These are phyloP conservation scores for Eristalis pertinax DNA, from an alignment of 2,888 invertebrate species.

Conservation along the genomic window DNA sequence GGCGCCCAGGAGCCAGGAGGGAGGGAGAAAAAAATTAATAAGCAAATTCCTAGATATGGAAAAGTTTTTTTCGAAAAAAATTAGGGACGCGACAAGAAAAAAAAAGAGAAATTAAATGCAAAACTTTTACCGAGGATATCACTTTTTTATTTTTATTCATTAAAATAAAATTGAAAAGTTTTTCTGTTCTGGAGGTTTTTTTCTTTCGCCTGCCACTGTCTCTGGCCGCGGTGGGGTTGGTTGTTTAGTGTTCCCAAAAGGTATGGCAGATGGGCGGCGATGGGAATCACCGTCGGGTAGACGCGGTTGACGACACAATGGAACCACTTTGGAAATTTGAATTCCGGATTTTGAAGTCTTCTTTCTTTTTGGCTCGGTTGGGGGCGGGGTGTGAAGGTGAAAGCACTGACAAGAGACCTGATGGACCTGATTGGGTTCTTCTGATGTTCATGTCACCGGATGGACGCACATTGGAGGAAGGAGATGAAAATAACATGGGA, in stretches of 20 bases:
- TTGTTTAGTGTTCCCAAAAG: constrained; percentile 64
- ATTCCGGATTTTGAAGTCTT: constrained; percentile 45
- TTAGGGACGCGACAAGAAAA: constrained; percentile 51
- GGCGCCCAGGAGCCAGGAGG: background rate
- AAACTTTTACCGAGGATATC: constrained; percentile 61
- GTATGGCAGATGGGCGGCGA: constrained; percentile 3
- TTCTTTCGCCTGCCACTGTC: constrained; percentile 27
- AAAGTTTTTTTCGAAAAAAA: constrained; percentile 63
- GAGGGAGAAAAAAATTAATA: constrained; percentile 62
- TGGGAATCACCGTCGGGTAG: constrained; percentile 1
- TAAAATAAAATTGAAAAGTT: constrained; percentile 71
- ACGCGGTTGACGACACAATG: constrained; percentile 56
- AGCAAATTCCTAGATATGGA: constrained; percentile 71
- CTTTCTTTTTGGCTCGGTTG: background rate
- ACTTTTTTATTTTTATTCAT: constrained; percentile 54
- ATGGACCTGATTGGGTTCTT: constrained; percentile 64
- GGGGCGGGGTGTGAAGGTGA: constrained; percentile 42
- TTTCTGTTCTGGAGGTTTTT: constrained; percentile 34
- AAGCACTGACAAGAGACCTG: constrained; percentile 61
- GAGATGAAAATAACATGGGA: constrained; percentile 54
- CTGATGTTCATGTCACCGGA: constrained; percentile 53
- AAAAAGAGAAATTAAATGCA: constrained; percentile 54
- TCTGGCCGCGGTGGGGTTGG: constrained; percentile 24
- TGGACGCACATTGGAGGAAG: constrained; percentile 20
- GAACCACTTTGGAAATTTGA: constrained; percentile 70